A percentile compares a stretch with the other conserved stretches of the same genome.
Evolutionary conservation across 2,113 vertebrate genomes (phyloP).

Genomic region (Sylvietta virens): DNA sequence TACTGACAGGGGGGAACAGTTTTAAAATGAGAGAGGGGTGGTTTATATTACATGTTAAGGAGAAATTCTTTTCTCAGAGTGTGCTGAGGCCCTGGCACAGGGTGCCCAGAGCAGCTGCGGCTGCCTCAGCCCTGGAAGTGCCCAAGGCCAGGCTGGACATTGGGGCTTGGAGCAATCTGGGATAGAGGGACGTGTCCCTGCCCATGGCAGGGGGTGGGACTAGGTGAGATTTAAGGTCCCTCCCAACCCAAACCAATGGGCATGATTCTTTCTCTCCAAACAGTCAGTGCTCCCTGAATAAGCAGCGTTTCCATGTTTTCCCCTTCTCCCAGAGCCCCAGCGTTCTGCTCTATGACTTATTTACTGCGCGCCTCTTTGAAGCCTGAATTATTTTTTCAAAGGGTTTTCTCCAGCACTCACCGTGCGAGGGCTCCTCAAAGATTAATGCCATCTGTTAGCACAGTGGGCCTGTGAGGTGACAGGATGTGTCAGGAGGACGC

Average conservation of each 20-base stretch:
- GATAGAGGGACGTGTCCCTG: neutral
- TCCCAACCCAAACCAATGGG: neutral
- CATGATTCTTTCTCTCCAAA: neutral
- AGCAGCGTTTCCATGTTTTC: neutral
- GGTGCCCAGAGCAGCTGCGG: neutral
- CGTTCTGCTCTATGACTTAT: neutral
- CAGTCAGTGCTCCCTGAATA: neutral
- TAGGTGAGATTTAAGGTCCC: neutral
- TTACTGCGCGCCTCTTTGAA: neutral
- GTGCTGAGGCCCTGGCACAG: neutral
- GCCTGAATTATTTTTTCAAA: neutral
- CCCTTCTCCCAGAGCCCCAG: neutral
- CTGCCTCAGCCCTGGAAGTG: neutral
- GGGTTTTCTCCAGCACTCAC: neutral
- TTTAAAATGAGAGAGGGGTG: neutral
- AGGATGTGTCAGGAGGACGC: accelerated
- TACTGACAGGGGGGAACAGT: neutral
- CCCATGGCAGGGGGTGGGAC: accelerated
- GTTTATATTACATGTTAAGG: neutral
- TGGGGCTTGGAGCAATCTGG: accelerated
- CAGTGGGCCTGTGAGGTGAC: neutral
- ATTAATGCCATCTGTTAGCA: neutral
- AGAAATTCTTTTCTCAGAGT: neutral
- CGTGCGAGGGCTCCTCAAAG: neutral
- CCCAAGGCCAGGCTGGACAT: accelerated